Evolutionary conservation across 2,113 vertebrate species (phyloP).

Genomic region (Porphyrio hochstetteri): DNA sequence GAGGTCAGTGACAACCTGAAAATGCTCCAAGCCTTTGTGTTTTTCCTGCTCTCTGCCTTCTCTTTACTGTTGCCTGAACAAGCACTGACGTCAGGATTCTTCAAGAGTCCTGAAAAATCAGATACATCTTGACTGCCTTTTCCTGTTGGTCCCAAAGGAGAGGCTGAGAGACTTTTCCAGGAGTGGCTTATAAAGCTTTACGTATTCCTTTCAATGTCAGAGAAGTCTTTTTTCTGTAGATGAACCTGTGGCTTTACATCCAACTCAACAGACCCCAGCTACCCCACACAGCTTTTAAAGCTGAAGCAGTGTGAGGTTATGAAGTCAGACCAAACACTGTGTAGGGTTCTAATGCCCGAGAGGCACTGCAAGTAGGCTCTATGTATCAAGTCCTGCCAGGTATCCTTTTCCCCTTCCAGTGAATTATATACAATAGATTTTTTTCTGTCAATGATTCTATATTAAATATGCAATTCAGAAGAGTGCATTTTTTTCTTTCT

Average conservation of each 20-base stretch:
- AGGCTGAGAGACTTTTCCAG: not conserved
- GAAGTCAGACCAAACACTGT: not conserved
- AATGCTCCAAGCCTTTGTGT: not conserved
- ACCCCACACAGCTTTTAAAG: not conserved
- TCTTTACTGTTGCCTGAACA: not conserved
- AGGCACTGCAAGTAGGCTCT: not conserved
- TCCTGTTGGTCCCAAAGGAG: not conserved
- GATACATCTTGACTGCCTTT: not conserved
- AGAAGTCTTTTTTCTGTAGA: not conserved
- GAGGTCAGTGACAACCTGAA: not conserved
- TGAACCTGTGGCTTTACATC: not conserved
- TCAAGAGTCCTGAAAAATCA: not conserved
- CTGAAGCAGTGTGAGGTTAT: not conserved
- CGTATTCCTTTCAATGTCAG: not conserved
- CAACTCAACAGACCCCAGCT: not conserved
- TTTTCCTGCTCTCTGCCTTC: not conserved
- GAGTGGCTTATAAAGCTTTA: not conserved
- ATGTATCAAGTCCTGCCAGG: not conserved
- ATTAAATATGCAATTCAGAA: not conserved
- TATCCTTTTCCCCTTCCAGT: not conserved
- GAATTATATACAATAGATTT: not conserved
- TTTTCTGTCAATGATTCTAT: not conserved
- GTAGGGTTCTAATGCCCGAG: not conserved
- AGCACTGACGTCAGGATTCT: not conserved
- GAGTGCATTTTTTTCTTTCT: not conserved